Conservation (phyloP, 2,797 vertebrate genomes). For the Danio kyathit region DNA sequence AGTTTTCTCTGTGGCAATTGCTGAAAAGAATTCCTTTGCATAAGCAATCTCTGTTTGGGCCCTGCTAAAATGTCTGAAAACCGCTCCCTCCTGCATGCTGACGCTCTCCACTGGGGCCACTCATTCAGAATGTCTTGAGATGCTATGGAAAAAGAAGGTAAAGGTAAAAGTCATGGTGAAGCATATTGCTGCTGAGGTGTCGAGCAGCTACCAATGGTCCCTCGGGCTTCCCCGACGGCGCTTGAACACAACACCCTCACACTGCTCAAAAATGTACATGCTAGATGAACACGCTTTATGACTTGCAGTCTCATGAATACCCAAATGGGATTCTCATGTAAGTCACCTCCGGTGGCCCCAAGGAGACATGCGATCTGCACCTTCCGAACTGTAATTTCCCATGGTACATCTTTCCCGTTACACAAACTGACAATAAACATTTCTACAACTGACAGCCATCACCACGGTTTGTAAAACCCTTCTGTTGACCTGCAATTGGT, state of each 20-base stretch:
- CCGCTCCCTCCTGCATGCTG: constrained; percentile 71
- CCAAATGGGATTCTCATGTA: constrained; percentile 55
- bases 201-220: constrained; percentile 68
- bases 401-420: constrained; percentile 15
- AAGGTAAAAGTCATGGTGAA: constrained; percentile 37
- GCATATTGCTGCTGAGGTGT: constrained; percentile 54
- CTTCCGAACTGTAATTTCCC: constrained; percentile 55
- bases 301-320: constrained; percentile 65
- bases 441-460: constrained; percentile 69
- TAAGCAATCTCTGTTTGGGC: constrained; percentile 78
- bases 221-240: constrained; percentile 69
- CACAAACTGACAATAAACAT: constrained; percentile 71
- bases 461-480: constrained; percentile 68
- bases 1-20: constrained; percentile 76
- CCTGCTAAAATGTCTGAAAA: constrained; percentile 72
- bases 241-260: constrained; percentile 35
- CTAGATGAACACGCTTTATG: constrained; percentile 48
- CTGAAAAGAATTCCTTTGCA: constrained; percentile 81
- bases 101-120: constrained; percentile 68
- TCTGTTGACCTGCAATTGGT: constrained; percentile 61
- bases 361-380: constrained; percentile 48
- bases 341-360: constrained; percentile 62
- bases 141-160: constrained; percentile 20
- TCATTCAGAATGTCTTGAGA: constrained; percentile 66
- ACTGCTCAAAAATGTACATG: constrained; percentile 57